Evolutionary conservation across 2,113 vertebrate species (phyloP).

Genomic region (Pelusios castaneus): DNA sequence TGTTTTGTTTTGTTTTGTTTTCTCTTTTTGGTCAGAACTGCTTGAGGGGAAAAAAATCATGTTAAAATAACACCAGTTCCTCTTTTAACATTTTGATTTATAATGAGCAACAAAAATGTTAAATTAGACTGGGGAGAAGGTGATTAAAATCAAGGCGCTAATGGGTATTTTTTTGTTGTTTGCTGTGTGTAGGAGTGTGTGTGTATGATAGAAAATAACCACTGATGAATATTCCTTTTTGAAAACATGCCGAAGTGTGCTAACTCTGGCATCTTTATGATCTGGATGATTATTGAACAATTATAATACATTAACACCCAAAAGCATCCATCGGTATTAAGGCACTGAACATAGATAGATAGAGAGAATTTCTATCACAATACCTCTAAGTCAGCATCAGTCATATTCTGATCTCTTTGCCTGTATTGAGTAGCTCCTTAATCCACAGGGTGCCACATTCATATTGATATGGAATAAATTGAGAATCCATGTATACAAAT

Average conservation of each 20-base stretch:
- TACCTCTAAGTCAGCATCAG: background rate
- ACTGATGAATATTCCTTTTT: background rate
- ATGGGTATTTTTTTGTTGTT: background rate
- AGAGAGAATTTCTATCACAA: background rate
- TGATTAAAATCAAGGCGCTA: constrained; percentile 35
- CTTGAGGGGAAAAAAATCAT: background rate
- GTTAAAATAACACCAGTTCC: constrained; percentile 5
- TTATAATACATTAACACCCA: background rate
- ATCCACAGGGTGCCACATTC: background rate
- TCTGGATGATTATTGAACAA: background rate
- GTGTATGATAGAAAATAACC: background rate
- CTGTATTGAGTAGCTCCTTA: background rate
- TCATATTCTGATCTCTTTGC: background rate
- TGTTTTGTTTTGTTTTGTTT: no score
- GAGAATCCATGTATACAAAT: background rate
- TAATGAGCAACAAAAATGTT: constrained; percentile 20
- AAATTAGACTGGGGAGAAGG: constrained; percentile 12
- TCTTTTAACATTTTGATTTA: constrained; percentile 52
- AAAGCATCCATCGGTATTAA: background rate
- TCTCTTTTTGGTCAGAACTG: constrained; percentile 28
- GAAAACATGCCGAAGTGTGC: background rate
- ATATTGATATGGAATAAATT: background rate
- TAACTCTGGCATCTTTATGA: background rate
- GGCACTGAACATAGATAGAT: rapidly evolving
- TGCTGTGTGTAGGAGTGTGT: background rate